Percentiles rank a stretch among this genome's conserved stretches.
phyloP scores from a whole-genome alignment of 2,888 invertebrate species.

The Magallana nippona region DNA sequence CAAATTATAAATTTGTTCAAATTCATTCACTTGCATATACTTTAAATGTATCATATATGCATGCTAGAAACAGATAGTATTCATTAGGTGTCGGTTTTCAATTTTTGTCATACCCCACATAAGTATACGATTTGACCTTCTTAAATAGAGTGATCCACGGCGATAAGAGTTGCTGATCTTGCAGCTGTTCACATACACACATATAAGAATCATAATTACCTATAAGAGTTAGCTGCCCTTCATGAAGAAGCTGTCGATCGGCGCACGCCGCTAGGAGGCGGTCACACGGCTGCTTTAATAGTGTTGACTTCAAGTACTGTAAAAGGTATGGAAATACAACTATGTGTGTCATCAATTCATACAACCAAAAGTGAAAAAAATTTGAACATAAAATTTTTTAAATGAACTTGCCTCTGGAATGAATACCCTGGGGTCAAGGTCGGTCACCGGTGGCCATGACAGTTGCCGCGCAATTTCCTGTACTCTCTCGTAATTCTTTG shows the following conservation, averaged over 20 bases:
- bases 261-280: slow-evolving; percentile 83
- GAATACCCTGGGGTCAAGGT: slow-evolving; percentile 83
- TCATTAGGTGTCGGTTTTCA: too few species aligned
- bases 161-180: not conserved
- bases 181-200: not conserved
- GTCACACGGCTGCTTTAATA: slow-evolving; percentile 84
- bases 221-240: slow-evolving; percentile 82
- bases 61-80: too few species aligned
- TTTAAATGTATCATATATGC: too few species aligned
- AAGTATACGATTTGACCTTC: too few species aligned
- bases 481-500: slow-evolving; percentile 85
- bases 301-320: slow-evolving; percentile 82
- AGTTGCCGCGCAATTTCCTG: slow-evolving; percentile 84
- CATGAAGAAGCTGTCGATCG: slow-evolving; percentile 80
- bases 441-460: slow-evolving; percentile 84
- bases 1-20: too few species aligned
- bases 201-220: slow-evolving; percentile 73
- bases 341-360: too few species aligned
- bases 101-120: too few species aligned
- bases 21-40: too few species aligned
- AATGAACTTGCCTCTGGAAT: slow-evolving; percentile 81
- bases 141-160: too few species aligned
- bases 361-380: too few species aligned
- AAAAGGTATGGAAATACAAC: slow-evolving; percentile 39
- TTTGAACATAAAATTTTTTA: not conserved